Evolutionary conservation across 2,113 vertebrate genomes (phyloP).

Genomic region (Eretmochelys imbricata): DNA sequence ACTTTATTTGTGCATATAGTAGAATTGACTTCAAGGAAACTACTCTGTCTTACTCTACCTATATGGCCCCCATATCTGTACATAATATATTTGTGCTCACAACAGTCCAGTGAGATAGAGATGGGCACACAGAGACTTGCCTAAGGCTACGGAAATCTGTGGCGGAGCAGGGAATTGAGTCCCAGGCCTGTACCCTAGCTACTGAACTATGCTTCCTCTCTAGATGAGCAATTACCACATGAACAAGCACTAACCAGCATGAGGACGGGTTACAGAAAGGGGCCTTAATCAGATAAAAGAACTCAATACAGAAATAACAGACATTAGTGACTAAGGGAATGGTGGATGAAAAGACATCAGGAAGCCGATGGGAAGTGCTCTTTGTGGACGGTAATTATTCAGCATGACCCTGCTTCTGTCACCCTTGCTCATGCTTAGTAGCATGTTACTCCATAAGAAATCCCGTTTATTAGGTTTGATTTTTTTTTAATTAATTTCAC

Average conservation of each 20-base stretch:
- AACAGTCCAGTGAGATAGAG: neutral
- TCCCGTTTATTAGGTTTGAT: neutral
- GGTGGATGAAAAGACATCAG: rapidly evolving
- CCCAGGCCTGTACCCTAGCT: neutral
- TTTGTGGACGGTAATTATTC: neutral
- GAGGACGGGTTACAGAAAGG: neutral
- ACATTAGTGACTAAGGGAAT: neutral
- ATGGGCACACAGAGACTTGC: neutral
- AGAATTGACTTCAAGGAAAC: neutral
- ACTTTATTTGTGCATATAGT: neutral
- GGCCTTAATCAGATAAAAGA: neutral
- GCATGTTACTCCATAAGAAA: rapidly evolving
- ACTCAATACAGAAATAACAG: rapidly evolving
- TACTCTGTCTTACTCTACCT: neutral
- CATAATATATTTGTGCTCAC: neutral
- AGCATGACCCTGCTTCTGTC: neutral
- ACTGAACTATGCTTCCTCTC: neutral
- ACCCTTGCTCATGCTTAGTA: neutral
- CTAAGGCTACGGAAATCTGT: neutral
- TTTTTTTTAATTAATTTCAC: neutral
- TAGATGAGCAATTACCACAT: neutral
- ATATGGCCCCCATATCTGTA: too few relatives aligned
- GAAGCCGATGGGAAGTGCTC: neutral
- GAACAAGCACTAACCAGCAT: rapidly evolving
- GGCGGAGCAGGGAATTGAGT: neutral